Evolutionary conservation across 2,888 invertebrate genomes (phyloP).

Genomic region (Iselma pallidipennis): DNA sequence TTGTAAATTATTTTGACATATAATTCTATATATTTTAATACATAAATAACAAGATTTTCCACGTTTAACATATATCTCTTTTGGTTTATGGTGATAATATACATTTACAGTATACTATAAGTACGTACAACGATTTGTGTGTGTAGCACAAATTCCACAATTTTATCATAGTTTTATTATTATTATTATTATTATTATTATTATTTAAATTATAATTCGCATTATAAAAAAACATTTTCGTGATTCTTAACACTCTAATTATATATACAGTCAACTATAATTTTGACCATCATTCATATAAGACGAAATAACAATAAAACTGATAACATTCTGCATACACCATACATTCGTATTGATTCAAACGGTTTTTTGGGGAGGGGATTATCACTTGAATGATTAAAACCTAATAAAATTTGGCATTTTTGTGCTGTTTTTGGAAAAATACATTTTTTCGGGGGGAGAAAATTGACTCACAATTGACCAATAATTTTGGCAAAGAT

Average conservation of each 20-base stretch:
- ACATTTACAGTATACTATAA: constrained; percentile 26
- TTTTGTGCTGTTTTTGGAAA: constrained; percentile 6
- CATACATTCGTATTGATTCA: too few relatives aligned
- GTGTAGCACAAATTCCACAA: constrained; percentile 25
- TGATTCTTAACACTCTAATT: constrained; percentile 12
- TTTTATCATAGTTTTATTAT: background rate
- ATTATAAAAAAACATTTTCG: constrained; percentile 21
- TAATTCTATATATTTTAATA: constrained; percentile 23
- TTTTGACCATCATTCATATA: background rate
- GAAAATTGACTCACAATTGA: constrained; percentile 24
- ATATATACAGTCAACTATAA: constrained; percentile 13
- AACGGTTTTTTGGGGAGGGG: too few relatives aligned
- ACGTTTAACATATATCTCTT: constrained; percentile 25
- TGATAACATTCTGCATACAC: too few relatives aligned
- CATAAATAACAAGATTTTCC: constrained; percentile 25
- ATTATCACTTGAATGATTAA: background rate
- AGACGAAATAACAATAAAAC: constrained; percentile 7
- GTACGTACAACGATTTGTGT: constrained; percentile 27
- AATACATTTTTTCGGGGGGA: constrained; percentile 7
- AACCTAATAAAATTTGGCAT: background rate
- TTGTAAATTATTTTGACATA: constrained; percentile 5
- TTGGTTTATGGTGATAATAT: constrained; percentile 19
- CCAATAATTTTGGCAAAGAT: constrained; percentile 12
- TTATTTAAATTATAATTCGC: constrained; percentile 11
- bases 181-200: constrained; percentile 7